These are phyloP conservation scores for Ostrea denselamellosa DNA, from an alignment of 1,140 invertebrate genomes.

Conservation along the genomic window DNA sequence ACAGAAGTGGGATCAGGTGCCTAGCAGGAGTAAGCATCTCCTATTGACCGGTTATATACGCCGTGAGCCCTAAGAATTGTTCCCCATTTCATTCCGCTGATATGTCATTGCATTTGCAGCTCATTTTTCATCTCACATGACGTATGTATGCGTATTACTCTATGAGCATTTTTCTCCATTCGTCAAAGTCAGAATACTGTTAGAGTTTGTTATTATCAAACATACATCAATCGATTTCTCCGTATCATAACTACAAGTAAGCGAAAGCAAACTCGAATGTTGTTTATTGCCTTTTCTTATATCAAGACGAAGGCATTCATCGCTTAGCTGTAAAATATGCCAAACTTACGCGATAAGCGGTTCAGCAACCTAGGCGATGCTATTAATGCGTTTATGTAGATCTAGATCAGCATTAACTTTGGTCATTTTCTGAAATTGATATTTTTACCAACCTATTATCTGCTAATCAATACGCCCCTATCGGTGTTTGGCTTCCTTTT, in stretches of 20 bases:
- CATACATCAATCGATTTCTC: slow-evolving; percentile 35
- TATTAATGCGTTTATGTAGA: slow-evolving; percentile 26
- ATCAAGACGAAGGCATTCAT: slow-evolving; percentile 25
- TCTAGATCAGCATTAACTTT: slow-evolving; percentile 25
- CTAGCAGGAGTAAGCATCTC: too few relatives aligned
- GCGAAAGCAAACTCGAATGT: background rate
- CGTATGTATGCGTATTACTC: slow-evolving; percentile 1
- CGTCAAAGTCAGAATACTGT: background rate
- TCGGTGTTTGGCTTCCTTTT: background rate
- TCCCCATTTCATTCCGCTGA: background rate
- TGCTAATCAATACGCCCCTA: background rate
- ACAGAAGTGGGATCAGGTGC: too few relatives aligned
- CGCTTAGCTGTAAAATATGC: slow-evolving; percentile 1
- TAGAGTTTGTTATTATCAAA: slow-evolving; percentile 23
- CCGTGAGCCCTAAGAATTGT: background rate
- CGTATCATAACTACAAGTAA: background rate
- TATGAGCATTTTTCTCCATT: background rate
- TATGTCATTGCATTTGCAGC: background rate
- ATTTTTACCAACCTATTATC: slow-evolving; percentile 33
- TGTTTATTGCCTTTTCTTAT: slow-evolving; percentile 8
- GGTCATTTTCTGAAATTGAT: slow-evolving; percentile 30
- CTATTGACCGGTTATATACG: too few relatives aligned
- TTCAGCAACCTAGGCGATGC: background rate
- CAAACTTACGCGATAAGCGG: slow-evolving; percentile 1
- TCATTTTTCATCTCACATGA: slow-evolving; percentile 14